Base-by-base conservation (phyloP, 2,888 invertebrate species). In the Hermaeophaga mercurialis region DNA sequence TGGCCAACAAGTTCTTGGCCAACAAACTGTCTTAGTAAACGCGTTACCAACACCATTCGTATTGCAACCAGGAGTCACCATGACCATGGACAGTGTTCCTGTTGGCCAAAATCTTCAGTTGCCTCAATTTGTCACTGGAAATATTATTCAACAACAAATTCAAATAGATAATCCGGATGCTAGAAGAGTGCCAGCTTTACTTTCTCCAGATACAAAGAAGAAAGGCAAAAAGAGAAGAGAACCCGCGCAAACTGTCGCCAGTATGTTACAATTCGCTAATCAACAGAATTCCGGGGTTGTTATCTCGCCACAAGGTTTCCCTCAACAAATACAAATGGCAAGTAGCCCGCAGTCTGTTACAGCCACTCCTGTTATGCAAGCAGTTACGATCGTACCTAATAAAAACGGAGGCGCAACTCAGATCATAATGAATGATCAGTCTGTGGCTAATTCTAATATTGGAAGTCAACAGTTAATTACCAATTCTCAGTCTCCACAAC, bases 21-120 rank as follows among this genome's bases (percentile, higher is more conserved):
- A 86, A 70, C 88, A 89, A 19, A 87, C 91, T 0, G 89, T 91
- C 0, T 82, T 94, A 3, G 87, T 94, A 1, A 93, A 93, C 70
- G 86, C 91, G 0, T 78, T 92, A 59, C 88, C 87, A 44, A 81
- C 89, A 12, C 90, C 90, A 0, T 89, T 90, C 65, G 85, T 92
- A 4, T 82, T 92, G 36, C 91, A 91, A 69, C 89, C 89, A 0
- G 84, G 88, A 1, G 84, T 90, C 63, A 74, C 78, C 0, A 86
- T 90, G 84, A 84, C 88, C 0, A 85, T 90, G 66, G 90, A 90
- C 64, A 87, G 88, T 0, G 69, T 72, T 62, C 66, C 70, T 0
- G 70, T 71, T 18, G 84, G 87, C 54, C 89, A 88, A 67, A 86
- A 86, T 62, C 79, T 86, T 59, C 85, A 87, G 50, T 77, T 89